phyloP scores from a whole-genome alignment of 2,113 vertebrate species.

The Pygathrix nemaeus region DNA sequence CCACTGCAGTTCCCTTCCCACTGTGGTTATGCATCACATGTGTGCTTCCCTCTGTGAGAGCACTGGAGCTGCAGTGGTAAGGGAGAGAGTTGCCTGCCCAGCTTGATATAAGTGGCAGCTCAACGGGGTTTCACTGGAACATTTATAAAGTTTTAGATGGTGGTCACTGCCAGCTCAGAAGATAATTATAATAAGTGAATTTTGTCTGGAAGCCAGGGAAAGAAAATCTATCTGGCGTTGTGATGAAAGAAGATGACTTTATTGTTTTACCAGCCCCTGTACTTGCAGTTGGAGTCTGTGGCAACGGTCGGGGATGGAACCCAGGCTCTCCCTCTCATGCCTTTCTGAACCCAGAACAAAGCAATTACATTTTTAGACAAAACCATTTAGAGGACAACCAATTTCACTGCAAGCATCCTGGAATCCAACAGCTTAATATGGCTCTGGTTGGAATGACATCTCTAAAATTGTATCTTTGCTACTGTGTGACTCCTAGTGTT shows the following conservation, averaged over 20 bases:
- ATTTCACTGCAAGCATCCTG: constrained; percentile 78
- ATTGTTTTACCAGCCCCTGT: constrained; percentile 70
- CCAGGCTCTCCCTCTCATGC: background rate
- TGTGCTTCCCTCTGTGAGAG: background rate
- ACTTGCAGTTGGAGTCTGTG: constrained; percentile 43
- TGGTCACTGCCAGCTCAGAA: constrained; percentile 64
- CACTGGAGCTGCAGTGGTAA: background rate
- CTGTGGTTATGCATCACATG: background rate
- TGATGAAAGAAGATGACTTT: constrained; percentile 74
- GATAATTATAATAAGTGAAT: constrained; percentile 79
- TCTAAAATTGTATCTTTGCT: constrained; percentile 69
- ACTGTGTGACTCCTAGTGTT: constrained; percentile 78
- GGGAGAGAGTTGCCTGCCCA: background rate
- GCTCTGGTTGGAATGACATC: constrained; percentile 75
- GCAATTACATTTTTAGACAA: constrained; percentile 82
- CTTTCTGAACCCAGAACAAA: constrained; percentile 79
- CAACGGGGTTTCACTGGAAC: constrained; percentile 40
- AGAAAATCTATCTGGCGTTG: constrained; percentile 65
- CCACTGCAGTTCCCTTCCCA: background rate
- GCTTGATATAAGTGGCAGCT: background rate
- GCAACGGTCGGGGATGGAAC: constrained; percentile 52
- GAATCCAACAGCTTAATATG: constrained; percentile 78
- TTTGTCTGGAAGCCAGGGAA: constrained; percentile 76
- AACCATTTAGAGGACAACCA: constrained; percentile 80
- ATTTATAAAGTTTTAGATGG: constrained; percentile 78